Base-by-base conservation (phyloP, 2,888 invertebrate genomes). In the Nycteola revayana region DNA sequence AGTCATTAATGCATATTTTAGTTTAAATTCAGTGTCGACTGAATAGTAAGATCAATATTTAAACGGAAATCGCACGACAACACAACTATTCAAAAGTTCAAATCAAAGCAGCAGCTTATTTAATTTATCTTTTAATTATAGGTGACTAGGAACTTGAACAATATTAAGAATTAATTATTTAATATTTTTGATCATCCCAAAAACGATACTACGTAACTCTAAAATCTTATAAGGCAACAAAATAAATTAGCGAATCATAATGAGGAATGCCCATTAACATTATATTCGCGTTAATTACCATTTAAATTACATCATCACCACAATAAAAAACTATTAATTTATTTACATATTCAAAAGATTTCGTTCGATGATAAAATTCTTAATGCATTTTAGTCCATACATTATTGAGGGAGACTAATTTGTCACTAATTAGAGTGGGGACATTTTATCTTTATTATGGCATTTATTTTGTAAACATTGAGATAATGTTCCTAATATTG, bases 391-490 rank as follows among this genome's bases (percentile, higher is more conserved):
- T 43, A 46, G 53, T 42, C 49, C 45, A 49, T 52, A 51, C 66
- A 63, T 59, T 57, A 53, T 48, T 56, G 51, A 43, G 60, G 46
- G 49, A 41, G 52, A 60, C 62, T 71, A 75, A 77, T 79, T 79
- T 77, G 76, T 79, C 75, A 72, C 65, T 75, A 76, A 77, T 78
- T 75, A 79, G 59, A 52, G 51, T 56, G 64, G 68, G 51, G 52
- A 41, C 31, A 21, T 52, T n/a, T 71, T 72, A 77, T 77, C 71
- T 77, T 72, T 68, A 76, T 73, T 63, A 43, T 45, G 52, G 52
- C 55, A 66, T 71, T 73, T 70, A 67, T 65, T 65, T 54, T 51
- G 55, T 70, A 62, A 69, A 67, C 65, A 65, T 60, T 56, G 40
- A 59, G 66, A 73, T 64, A 60, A 55, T 36, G 43, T 22, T 44